Evolutionary conservation across 2,888 invertebrate species (phyloP).

Genomic region (Icerya purchasi): DNA sequence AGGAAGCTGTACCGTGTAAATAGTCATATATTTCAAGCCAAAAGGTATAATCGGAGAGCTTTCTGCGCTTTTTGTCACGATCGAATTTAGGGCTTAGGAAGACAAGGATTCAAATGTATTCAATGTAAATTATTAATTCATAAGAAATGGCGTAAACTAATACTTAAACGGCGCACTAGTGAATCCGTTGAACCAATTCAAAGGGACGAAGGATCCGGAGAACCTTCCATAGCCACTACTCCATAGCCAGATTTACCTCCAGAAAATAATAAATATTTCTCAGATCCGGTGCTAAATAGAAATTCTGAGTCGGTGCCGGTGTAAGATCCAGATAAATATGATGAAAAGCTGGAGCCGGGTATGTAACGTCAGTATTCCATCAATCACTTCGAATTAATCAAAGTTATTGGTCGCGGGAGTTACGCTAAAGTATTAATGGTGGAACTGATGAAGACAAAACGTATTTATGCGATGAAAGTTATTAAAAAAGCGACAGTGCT

Average conservation of each 20-base stretch:
- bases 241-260: constrained; percentile 24
- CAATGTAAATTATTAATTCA: constrained; percentile 95
- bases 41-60: constrained; percentile 91
- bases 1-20: constrained; percentile 94
- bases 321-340: constrained; percentile 29
- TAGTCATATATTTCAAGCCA: constrained; percentile 97
- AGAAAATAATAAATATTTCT: constrained; percentile 31
- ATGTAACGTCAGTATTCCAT: constrained; percentile 62
- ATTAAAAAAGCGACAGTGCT: constrained; percentile 97
- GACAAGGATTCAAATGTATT: constrained; percentile 97
- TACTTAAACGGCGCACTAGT: constrained; percentile 76
- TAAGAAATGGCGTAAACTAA: constrained; percentile 97
- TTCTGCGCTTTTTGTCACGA: constrained; percentile 96
- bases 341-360: constrained; percentile 47
- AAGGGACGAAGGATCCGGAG: constrained; percentile 37
- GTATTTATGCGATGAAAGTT: constrained; percentile 99
- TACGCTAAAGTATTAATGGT: constrained; percentile 99
- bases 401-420: constrained; percentile 94
- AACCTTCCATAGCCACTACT: constrained; percentile 30
- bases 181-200: constrained; percentile 50
- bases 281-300: constrained; percentile 30
- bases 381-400: constrained; percentile 88
- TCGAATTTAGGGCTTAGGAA: constrained; percentile 94
- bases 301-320: constrained; percentile 38
- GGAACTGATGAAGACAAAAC: constrained; percentile 76